phyloP scores from a whole-genome alignment of 2,888 invertebrate genomes.

The Andrena haemorrhoa region DNA sequence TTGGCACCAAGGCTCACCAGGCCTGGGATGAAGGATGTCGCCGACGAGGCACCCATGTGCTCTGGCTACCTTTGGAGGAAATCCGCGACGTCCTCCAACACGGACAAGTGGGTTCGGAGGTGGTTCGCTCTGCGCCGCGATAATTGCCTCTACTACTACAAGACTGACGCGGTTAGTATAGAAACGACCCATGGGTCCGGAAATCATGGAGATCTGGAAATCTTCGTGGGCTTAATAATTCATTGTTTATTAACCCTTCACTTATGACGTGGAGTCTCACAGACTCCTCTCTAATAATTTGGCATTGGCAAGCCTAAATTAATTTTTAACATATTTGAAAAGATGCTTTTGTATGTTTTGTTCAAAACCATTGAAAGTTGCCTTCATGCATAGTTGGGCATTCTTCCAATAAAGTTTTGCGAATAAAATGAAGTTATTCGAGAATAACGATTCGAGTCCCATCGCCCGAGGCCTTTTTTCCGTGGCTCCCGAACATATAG shows the following conservation, averaged over 20 bases:
- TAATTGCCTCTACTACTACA: constrained; percentile 97
- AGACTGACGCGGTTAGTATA: constrained; percentile 92
- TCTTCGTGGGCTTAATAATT: no score
- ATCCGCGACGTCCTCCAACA: constrained; percentile 86
- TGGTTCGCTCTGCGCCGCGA: constrained; percentile 97
- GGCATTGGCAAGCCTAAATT: no score
- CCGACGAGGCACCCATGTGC: constrained; percentile 86
- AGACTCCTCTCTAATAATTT: no score
- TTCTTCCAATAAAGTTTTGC: neutral
- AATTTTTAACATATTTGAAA: neutral
- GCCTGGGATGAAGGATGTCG: constrained; percentile 86
- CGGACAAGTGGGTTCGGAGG: constrained; percentile 92
- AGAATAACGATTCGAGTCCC: no score
- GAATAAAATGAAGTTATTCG: no score
- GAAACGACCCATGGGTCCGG: neutral
- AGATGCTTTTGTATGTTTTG: neutral
- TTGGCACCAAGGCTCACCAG: constrained; percentile 89
- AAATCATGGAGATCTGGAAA: no score
- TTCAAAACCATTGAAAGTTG: neutral
- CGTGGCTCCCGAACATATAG: no score
- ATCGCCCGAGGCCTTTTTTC: no score
- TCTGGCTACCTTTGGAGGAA: constrained; percentile 93
- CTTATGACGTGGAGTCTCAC: no score
- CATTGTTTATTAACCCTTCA: no score
- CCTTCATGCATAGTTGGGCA: neutral